Percentiles rank a stretch among this genome's conserved stretches.
Conservation (phyloP, 2,888 invertebrate species). For the Eristalis arbustorum region DNA sequence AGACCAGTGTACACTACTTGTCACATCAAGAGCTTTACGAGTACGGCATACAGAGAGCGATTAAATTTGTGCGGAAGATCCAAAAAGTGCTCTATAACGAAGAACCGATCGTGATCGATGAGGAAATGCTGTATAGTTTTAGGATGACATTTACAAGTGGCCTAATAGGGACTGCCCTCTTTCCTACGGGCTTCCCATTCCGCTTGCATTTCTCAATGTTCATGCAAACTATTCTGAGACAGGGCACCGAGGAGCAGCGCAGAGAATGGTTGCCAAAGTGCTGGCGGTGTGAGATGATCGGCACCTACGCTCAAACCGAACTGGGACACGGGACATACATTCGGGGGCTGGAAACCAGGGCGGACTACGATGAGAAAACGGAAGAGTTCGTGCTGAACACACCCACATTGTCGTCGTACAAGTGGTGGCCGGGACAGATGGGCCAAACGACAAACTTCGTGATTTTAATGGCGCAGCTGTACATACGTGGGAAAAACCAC, state of each 20-base stretch:
- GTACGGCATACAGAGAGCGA: conserved; percentile 72
- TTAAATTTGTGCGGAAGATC: conserved; percentile 85
- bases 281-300: conserved; percentile 90
- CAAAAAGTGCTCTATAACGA: conserved; percentile 85
- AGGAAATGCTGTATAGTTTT: conserved; percentile 72
- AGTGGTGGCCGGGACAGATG: conserved; percentile 99
- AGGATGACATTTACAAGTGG: conserved; percentile 74
- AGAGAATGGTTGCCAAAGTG: conserved; percentile 91
- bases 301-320: conserved; percentile 98
- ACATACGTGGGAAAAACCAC: conserved; percentile 88
- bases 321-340: conserved; percentile 97
- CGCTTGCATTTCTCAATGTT: conserved; percentile 95
- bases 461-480: conserved; percentile 93
- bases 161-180: conserved; percentile 74
- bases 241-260: conserved; percentile 91
- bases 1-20: conserved; percentile 71
- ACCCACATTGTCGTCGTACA: conserved; percentile 92
- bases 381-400: conserved; percentile 93
- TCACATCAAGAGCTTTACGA: conserved; percentile 76
- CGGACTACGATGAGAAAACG: conserved; percentile 90
- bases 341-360: conserved; percentile 93
- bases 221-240: conserved; percentile 91
- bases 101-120: conserved; percentile 40
- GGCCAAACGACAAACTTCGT: conserved; percentile 96
- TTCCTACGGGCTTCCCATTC: conserved; percentile 79